Percentiles rank a stretch among this genome's conserved stretches.
Conservation (phyloP, 2,797 vertebrate genomes). For the Coendou prehensilis region DNA sequence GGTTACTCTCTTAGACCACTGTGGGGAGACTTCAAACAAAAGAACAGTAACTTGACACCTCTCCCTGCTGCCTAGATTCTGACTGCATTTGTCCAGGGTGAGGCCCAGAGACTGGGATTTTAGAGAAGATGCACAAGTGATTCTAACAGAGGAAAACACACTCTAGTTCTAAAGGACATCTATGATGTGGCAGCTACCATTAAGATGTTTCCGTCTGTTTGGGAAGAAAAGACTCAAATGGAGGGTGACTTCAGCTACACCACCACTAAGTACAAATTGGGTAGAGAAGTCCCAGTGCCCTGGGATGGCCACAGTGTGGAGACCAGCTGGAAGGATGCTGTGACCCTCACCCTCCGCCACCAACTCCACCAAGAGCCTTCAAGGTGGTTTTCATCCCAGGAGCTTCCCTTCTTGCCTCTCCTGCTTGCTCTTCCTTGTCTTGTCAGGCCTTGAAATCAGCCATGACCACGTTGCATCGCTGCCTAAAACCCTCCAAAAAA, state of each 20-base stretch:
- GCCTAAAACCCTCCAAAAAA: background rate
- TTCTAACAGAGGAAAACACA: background rate
- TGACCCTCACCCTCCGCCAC: background rate
- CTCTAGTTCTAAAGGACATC: background rate
- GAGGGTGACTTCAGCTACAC: background rate
- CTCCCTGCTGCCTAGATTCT: background rate
- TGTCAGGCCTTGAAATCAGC: background rate
- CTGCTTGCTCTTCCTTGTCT: background rate
- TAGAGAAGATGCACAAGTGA: background rate
- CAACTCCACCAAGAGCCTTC: background rate
- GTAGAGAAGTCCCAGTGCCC: too few species aligned
- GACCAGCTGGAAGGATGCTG: background rate
- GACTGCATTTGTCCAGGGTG: background rate
- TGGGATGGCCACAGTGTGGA: background rate
- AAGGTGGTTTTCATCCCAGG: background rate
- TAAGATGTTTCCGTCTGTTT: background rate
- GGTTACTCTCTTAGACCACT: background rate
- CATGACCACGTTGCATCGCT: background rate
- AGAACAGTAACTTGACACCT: background rate
- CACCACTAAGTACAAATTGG: background rate
- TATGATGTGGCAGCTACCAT: background rate
- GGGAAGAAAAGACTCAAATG: background rate
- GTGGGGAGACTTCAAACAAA: background rate
- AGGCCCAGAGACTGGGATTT: background rate
- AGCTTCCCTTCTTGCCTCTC: background rate